Conservation (phyloP, 2,888 invertebrate species). For the Euphydryas editha region DNA sequence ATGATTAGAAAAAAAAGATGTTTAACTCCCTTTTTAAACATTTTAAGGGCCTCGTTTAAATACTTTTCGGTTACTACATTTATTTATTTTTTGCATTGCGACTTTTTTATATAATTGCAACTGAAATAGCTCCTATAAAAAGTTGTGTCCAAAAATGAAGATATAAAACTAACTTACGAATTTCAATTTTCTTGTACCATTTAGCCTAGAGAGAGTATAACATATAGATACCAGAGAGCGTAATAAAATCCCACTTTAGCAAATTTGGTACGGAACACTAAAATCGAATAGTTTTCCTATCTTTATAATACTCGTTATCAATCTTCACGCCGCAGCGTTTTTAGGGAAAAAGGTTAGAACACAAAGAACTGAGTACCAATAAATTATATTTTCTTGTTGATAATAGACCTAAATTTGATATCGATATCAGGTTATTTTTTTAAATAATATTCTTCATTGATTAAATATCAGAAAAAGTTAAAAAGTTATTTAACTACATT, state of each 20-base stretch:
- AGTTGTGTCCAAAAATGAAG: no score
- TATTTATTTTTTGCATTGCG: no score
- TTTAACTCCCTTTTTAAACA: no score
- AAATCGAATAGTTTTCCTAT: constrained; percentile 6
- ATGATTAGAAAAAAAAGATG: no score
- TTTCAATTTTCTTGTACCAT: background rate
- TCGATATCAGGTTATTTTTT: background rate
- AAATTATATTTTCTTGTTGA: background rate
- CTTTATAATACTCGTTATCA: constrained; percentile 2
- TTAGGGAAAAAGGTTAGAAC: background rate
- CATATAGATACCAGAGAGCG: background rate
- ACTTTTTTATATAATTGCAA: no score
- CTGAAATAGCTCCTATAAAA: no score
- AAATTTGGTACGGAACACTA: constrained; percentile 1
- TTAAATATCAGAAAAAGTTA: no score
- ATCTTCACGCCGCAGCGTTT: background rate
- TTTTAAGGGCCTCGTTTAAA: no score
- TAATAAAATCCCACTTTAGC: constrained; percentile 1
- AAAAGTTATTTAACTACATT: no score
- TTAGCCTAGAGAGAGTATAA: background rate
- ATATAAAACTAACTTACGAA: background rate
- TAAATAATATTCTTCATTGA: no score
- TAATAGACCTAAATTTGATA: background rate
- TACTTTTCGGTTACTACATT: no score
- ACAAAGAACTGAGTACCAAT: background rate